phyloP scores from a whole-genome alignment of 2,888 invertebrate species.

The Oxyteleia sp. region DNA sequence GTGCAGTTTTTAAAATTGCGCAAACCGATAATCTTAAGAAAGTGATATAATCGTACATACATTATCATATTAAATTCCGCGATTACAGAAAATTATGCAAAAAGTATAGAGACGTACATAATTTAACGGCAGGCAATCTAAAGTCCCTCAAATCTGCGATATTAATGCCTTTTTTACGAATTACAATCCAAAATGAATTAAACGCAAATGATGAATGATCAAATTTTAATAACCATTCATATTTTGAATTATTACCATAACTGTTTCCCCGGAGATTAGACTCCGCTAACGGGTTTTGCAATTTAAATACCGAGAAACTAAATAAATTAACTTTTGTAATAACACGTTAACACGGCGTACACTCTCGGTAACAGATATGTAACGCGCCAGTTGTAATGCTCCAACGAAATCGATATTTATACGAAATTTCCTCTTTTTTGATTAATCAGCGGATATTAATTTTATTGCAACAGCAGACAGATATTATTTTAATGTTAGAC shows the following conservation, averaged over 20 bases:
- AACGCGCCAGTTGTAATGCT: slow-evolving; percentile 5
- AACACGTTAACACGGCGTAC: slow-evolving; percentile 14
- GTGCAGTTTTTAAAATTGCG: slow-evolving; percentile 25
- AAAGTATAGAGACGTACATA: slow-evolving; percentile 55
- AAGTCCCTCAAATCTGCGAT: slow-evolving; percentile 45
- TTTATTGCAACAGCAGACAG: not conserved
- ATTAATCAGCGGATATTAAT: not conserved
- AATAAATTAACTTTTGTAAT: slow-evolving; percentile 60
- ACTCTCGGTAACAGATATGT: slow-evolving; percentile 22
- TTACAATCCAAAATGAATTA: slow-evolving; percentile 46
- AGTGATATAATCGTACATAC: slow-evolving; percentile 68
- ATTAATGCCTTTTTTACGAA: slow-evolving; percentile 30
- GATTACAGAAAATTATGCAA: slow-evolving; percentile 61
- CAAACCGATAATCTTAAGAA: slow-evolving; percentile 54
- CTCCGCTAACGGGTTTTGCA: slow-evolving; percentile 51
- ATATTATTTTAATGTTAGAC: too few species aligned
- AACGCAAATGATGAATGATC: slow-evolving; percentile 55
- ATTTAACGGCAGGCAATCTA: slow-evolving; percentile 51
- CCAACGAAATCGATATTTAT: not conserved
- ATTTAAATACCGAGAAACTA: slow-evolving; percentile 39
- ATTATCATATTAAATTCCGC: slow-evolving; percentile 65
- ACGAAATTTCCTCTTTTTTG: not conserved
- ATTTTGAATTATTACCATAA: slow-evolving; percentile 63
- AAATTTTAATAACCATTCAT: slow-evolving; percentile 60
- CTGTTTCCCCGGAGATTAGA: slow-evolving; percentile 52